A percentile compares a stretch with the other conserved stretches of the same genome.
Conservation (phyloP, 2,113 vertebrate species). For the Physeter macrocephalus region DNA sequence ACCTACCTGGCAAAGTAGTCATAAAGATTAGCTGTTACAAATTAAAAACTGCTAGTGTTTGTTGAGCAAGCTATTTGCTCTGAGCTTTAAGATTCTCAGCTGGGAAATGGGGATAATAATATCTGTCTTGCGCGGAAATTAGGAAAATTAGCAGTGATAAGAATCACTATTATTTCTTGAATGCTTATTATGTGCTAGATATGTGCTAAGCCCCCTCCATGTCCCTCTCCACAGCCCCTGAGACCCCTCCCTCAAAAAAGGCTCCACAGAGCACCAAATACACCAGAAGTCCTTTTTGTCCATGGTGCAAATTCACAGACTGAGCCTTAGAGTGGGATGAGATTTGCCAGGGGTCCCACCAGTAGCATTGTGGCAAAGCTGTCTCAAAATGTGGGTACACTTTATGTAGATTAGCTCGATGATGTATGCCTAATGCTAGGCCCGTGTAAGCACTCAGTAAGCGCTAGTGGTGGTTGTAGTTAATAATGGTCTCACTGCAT, state of each 20-base stretch:
- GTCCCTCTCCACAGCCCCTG: neutral
- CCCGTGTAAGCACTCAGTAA: neutral
- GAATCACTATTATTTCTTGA: neutral
- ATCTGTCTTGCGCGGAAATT: neutral
- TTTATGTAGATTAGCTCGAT: neutral
- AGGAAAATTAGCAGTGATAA: neutral
- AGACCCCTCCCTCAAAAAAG: neutral
- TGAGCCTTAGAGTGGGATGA: neutral
- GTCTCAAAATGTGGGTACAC: neutral
- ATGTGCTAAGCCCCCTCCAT: neutral
- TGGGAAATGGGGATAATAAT: neutral
- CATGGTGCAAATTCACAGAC: fast-evolving
- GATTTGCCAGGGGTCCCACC: neutral
- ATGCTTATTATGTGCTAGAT: neutral
- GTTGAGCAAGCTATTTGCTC: neutral
- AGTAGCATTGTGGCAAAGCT: neutral
- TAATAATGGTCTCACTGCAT: neutral
- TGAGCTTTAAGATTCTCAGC: neutral
- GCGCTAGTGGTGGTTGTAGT: neutral
- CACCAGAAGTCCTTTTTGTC: neutral
- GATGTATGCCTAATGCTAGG: neutral
- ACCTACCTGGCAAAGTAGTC: neutral
- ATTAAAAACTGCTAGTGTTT: neutral
- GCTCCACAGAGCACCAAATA: neutral
- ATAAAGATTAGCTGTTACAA: neutral